These are phyloP conservation scores for Stenurella melanura DNA, from an alignment of 2,888 invertebrate genomes.

Conservation along the genomic window DNA sequence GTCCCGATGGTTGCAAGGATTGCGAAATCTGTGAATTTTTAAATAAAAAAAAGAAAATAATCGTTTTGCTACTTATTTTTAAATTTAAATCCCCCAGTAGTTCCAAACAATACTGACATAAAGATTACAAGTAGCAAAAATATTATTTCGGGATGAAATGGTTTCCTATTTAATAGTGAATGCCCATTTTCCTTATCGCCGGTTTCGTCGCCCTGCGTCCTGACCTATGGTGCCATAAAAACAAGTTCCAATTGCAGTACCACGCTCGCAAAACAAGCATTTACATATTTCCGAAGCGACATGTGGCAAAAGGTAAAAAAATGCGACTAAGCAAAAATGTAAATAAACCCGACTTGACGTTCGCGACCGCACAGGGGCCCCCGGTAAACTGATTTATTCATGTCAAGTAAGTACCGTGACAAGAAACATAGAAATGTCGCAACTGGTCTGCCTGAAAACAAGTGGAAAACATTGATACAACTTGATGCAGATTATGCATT, in stretches of 20 bases:
- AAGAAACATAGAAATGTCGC: constrained; percentile 51
- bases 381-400: constrained; percentile 46
- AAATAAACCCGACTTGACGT: constrained; percentile 42
- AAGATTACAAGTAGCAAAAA: no score
- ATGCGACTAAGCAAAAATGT: constrained; percentile 33
- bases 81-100: no score
- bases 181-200: no score
- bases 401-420: constrained; percentile 49
- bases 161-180: no score
- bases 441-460: constrained; percentile 38
- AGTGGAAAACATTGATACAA: constrained; percentile 50
- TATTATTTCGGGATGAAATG: no score
- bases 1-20: no score
- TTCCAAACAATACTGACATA: no score
- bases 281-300: not conserved
- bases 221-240: not conserved
- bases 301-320: not conserved
- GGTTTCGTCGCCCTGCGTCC: no score
- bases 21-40: no score
- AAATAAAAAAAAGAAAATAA: no score
- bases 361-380: constrained; percentile 45
- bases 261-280: not conserved
- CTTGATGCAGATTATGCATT: constrained; percentile 57
- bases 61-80: no score
- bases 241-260: constrained; percentile 1